These are phyloP conservation scores for Margarornis squamiger DNA, from an alignment of 2,797 vertebrate species.

Conservation along the genomic window DNA sequence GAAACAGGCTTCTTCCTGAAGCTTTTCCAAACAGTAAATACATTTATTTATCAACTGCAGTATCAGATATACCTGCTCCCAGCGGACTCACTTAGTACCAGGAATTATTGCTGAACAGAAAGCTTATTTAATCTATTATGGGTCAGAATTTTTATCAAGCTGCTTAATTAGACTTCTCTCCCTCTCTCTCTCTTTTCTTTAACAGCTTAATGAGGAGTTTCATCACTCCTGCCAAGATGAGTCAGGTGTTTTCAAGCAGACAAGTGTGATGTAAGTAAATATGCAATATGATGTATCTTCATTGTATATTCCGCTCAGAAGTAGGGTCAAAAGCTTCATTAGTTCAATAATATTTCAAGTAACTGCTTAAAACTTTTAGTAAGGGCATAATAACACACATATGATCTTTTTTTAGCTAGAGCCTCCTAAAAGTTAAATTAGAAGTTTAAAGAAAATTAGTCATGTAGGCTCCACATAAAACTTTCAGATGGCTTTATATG, in stretches of 20 bases:
- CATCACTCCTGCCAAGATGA: constrained; percentile 52
- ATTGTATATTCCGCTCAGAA: not conserved
- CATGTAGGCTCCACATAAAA: not conserved
- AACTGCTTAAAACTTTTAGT: not conserved
- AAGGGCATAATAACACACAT: not conserved
- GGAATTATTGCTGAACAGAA: constrained; percentile 72
- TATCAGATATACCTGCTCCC: constrained; percentile 58
- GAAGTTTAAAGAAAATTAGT: not conserved
- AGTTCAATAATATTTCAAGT: not conserved
- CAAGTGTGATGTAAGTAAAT: constrained; percentile 58
- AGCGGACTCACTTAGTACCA: constrained; percentile 63
- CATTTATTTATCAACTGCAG: constrained; percentile 67
- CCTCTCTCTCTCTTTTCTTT: not conserved
- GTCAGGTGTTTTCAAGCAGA: constrained; percentile 58
- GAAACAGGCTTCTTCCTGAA: not conserved
- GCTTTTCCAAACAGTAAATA: constrained; percentile 28
- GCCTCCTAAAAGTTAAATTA: not conserved
- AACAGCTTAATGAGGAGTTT: constrained; percentile 65
- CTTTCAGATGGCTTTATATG: not conserved
- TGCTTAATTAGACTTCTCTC: constrained; percentile 76
- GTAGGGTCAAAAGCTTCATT: not conserved
- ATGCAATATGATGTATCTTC: not conserved
- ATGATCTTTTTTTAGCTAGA: not conserved
- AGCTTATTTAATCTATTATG: constrained; percentile 76
- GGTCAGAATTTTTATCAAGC: constrained; percentile 71